These are phyloP conservation scores for Theonella swinhoei DNA, from an alignment of 37 sponge, comb jelly and placozoan species.

Conservation along the genomic window DNA sequence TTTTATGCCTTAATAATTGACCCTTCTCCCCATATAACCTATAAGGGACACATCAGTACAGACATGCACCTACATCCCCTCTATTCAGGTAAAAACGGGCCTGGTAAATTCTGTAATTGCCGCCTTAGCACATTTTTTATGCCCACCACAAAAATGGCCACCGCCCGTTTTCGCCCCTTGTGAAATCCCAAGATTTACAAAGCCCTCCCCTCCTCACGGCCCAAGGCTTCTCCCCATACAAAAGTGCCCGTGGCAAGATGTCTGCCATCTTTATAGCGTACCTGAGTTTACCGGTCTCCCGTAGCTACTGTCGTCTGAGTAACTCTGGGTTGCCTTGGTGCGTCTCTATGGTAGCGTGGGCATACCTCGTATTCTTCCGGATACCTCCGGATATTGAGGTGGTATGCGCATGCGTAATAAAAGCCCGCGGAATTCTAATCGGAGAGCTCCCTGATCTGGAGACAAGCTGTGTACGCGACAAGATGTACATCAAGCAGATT, in stretches of 20 bases:
- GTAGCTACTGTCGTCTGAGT: conserved; percentile 86
- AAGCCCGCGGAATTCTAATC: conserved; percentile 35
- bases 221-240: background rate
- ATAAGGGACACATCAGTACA: no score
- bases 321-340: conserved; percentile 50
- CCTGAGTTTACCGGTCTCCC: conserved; percentile 74
- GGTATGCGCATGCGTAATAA: conserved; percentile 72
- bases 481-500: conserved; percentile 92
- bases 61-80: no score
- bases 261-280: conserved; percentile 53
- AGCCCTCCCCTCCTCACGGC: background rate
- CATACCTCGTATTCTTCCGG: conserved; percentile 8
- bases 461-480: background rate
- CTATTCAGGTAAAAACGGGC: no score
- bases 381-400: conserved; percentile 27
- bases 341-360: conserved; percentile 70
- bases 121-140: background rate
- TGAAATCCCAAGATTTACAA: background rate
- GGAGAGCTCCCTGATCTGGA: background rate
- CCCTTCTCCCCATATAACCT: no score
- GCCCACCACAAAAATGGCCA: conserved; percentile 1
- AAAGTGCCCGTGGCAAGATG: background rate
- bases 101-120: no score
- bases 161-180: conserved; percentile 9
- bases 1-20: no score